Evolutionary conservation across 2,113 vertebrate genomes (phyloP).

Genomic region (Campylomormyrus tamandua): DNA sequence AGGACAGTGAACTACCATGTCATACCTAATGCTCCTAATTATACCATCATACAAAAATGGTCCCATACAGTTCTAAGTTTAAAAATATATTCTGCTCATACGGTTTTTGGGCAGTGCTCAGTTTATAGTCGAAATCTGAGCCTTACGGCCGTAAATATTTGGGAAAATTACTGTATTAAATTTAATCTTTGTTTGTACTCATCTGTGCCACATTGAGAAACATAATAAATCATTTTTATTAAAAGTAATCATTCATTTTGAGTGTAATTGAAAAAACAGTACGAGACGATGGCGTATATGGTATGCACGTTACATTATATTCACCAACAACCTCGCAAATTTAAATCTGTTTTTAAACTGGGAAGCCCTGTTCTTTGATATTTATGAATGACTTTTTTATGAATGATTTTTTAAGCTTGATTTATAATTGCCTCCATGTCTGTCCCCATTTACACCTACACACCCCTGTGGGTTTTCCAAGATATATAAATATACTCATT

Average conservation of each 20-base stretch:
- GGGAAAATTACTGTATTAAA: not conserved
- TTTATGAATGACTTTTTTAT: not conserved
- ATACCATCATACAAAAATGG: not conserved
- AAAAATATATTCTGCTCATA: not conserved
- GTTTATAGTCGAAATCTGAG: not conserved
- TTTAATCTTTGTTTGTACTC: not conserved
- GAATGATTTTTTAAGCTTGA: not conserved
- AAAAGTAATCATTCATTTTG: not conserved
- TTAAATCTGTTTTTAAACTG: not conserved
- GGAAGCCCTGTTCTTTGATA: not conserved
- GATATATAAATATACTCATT: not conserved
- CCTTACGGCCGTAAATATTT: not conserved
- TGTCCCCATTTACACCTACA: not conserved
- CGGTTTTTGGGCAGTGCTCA: not conserved
- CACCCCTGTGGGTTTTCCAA: not conserved
- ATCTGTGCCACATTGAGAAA: not conserved
- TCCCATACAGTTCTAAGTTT: not conserved
- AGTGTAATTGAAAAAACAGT: not conserved
- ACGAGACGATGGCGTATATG: not conserved
- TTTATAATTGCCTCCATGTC: not conserved
- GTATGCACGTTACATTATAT: not conserved
- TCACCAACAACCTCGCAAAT: not conserved
- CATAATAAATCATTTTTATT: constrained; percentile 1
- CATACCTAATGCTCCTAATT: not conserved
- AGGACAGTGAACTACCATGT: not conserved